A percentile compares a stretch with the other conserved stretches of the same genome.
phyloP scores from a whole-genome alignment of 2,113 vertebrate species.

The human (Homo sapiens) region GRCh38 chrX:35148501-35149000 shows the following conservation, averaged over 20 bases:
- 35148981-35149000: background rate
- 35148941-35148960: background rate
- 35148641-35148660: background rate
- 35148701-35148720: background rate
- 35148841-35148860: background rate
- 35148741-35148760: background rate
- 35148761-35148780: background rate
- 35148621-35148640: background rate
- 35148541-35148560: background rate
- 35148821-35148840: background rate
- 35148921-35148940: background rate
- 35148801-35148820: background rate
- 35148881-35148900: background rate
- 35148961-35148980: background rate
- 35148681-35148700: background rate
- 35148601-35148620: background rate
- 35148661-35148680: background rate
- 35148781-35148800: background rate
- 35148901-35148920: background rate
- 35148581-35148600: background rate
- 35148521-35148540: slow-evolving; percentile 17
- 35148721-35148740: background rate
- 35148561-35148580: background rate
- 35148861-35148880: background rate
- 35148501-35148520: background rate